Evolutionary conservation across 2,888 invertebrate genomes (phyloP), one percentile per base, ranked within the genome.

Genomic region (Tridacna crocea): DNA sequence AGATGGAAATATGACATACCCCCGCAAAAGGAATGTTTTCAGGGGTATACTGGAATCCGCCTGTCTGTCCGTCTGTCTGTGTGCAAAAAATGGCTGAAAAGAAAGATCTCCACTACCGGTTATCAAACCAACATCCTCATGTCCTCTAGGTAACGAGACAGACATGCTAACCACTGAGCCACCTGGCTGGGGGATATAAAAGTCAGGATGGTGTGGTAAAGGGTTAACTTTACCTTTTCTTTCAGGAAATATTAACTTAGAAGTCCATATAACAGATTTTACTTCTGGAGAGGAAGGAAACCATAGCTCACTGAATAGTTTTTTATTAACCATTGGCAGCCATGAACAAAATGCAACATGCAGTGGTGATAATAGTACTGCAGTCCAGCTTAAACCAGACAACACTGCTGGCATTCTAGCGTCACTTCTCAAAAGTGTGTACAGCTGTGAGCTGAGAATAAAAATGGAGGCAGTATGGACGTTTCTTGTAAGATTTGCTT

Each of bases 181-280:
- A 4, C 36, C 8, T 36, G 2, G 3, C 8, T 8, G 8, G 36
- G 36, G 8, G 2, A 2, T 2, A 4, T 36, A 36, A 36, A 36
- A 36, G 36, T 36, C 36, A 36, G 36, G 36, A 36, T 36, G 2
- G 36, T 36, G 36, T 36, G 36, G 36, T 36, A 36, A 36, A 36
- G 36, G 36, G 36, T 36, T 36, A 36, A 36, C 36, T 36, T 4
- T 4, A 4, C 36, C 8, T 36, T n/a, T 26, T 36, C 22, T 73
- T 60, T 58, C 58, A 73, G 61, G 73, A 19, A 58, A 58, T 55
- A 60, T 73, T 12, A 73, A 73, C n/a, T 26, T 58, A 13, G 73
- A 73, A 27, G 60, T 73, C 10, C 24, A 24, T 26, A 15, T 66
- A n/a, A 46, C 66, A 36, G 19, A 66, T 66, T 4, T 11, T 15